Evolutionary conservation across 1,140 invertebrate genomes (phyloP).

Genomic region (Ceratina calcarata): DNA sequence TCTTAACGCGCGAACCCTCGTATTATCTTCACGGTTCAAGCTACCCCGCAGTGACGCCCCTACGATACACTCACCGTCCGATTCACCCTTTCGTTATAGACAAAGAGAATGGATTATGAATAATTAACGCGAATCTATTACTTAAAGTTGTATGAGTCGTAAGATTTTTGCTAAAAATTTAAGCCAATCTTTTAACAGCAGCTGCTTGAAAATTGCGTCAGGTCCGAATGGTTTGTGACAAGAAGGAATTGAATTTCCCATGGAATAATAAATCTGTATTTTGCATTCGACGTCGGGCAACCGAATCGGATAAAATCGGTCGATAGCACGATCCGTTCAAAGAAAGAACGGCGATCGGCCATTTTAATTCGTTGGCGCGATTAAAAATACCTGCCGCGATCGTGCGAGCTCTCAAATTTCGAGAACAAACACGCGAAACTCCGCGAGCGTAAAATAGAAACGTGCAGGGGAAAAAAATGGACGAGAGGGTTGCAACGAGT

Average conservation of each 20-base stretch:
- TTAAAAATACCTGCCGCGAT: slow-evolving; percentile 11
- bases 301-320: no score
- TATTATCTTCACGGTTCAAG: neutral
- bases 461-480: neutral
- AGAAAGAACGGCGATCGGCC: neutral
- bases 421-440: slow-evolving; percentile 12
- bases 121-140: slow-evolving; percentile 23
- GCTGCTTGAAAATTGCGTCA: no score
- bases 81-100: slow-evolving; percentile 40
- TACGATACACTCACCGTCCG: slow-evolving; percentile 31
- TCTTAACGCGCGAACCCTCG: slow-evolving; percentile 8
- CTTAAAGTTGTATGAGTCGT: neutral
- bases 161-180: no score
- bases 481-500: neutral
- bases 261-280: no score
- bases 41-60: slow-evolving; percentile 26
- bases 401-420: slow-evolving; percentile 15
- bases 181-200: no score
- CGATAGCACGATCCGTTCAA: neutral
- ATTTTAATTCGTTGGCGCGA: slow-evolving; percentile 10
- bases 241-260: no score
- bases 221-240: no score
- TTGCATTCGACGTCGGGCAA: no score
- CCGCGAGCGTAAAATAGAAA: slow-evolving; percentile 7
- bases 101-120: slow-evolving; percentile 30